Evolutionary conservation across 2,797 vertebrate genomes (phyloP).

Genomic region (Erpetoichthys calabaricus): DNA sequence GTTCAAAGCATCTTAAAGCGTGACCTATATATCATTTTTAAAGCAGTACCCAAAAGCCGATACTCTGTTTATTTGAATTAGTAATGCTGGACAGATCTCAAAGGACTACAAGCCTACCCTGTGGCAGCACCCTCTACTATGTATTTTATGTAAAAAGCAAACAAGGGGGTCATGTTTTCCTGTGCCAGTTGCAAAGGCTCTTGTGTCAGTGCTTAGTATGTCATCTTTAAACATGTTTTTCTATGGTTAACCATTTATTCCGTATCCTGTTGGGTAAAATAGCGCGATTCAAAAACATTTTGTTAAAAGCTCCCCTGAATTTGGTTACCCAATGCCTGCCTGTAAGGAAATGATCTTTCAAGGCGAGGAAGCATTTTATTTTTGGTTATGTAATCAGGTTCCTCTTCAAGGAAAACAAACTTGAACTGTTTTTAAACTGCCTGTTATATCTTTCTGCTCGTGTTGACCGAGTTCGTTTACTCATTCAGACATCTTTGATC

Average conservation of each 20-base stretch:
- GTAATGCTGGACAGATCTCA: not conserved
- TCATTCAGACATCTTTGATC: too few species aligned
- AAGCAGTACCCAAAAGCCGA: not conserved
- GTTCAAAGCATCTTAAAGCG: not conserved
- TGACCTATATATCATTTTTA: not conserved
- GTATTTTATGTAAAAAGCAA: constrained; percentile 17
- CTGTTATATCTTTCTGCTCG: too few species aligned
- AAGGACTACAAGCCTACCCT: not conserved
- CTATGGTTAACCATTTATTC: constrained; percentile 34
- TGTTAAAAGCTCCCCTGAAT: too few species aligned
- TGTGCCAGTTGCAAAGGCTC: constrained; percentile 19
- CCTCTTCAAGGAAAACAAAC: too few species aligned
- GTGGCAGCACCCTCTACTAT: not conserved
- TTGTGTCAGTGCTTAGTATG: constrained; percentile 24
- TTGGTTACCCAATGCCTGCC: too few species aligned
- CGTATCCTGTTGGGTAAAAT: constrained; percentile 31
- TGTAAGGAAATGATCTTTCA: too few species aligned
- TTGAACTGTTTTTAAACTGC: too few species aligned
- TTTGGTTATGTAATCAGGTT: too few species aligned
- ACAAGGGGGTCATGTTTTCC: constrained; percentile 24
- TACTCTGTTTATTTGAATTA: constrained; percentile 5
- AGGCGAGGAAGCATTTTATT: too few species aligned
- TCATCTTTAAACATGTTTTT: constrained; percentile 37
- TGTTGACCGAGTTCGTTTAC: too few species aligned
- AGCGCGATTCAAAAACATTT: not conserved